Evolutionary conservation across 2,888 invertebrate species (phyloP), one percentile per base, ranked within the genome.

Genomic region (Mimas tiliae): DNA sequence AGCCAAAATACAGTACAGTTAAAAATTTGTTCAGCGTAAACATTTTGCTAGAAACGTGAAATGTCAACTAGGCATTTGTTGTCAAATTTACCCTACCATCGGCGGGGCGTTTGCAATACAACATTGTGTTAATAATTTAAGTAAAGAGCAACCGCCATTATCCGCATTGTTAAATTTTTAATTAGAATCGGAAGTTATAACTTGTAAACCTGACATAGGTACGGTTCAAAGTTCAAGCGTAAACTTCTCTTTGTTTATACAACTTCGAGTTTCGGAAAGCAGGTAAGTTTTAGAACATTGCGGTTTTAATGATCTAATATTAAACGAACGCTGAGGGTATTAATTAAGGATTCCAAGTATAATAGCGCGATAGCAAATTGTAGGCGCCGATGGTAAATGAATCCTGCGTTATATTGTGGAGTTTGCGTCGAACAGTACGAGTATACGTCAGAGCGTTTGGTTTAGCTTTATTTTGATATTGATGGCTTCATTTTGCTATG

Each of bases 271-370:
- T 84, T 84, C 76, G 81, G 82, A 87, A 87, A 89, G 88, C 90
- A 91, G 89, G 89, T 89, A 93, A 93, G 92, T 92, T 92, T 89
- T 87, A 81, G 86, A 91, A 93, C 93, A 90, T 90, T 88, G 92
- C 84, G 93, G 93, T 88, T 93, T 91, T 92, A 93, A 92, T 93
- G 92, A 93, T 93, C 90, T 91, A 93, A 92, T 93, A 93, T 93
- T 92, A 91, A 89, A 92, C 87, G 90, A 88, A 91, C 89, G 88
- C 83, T 83, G 84, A 77, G 84, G 90, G 90, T 90, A 91, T 90
- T 93, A 91, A 93, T 93, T 93, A 93, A 86, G 85, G 88, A 91
- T 90, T 88, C 87, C 78, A 80, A 84, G 87, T 84, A 85, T 86
- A 86, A 90, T 86, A 86, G 84, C 85, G 84, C 85, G 85, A 88